Evolutionary conservation across 2,888 invertebrate species (phyloP).

Genomic region (Tanypteryx hageni): DNA sequence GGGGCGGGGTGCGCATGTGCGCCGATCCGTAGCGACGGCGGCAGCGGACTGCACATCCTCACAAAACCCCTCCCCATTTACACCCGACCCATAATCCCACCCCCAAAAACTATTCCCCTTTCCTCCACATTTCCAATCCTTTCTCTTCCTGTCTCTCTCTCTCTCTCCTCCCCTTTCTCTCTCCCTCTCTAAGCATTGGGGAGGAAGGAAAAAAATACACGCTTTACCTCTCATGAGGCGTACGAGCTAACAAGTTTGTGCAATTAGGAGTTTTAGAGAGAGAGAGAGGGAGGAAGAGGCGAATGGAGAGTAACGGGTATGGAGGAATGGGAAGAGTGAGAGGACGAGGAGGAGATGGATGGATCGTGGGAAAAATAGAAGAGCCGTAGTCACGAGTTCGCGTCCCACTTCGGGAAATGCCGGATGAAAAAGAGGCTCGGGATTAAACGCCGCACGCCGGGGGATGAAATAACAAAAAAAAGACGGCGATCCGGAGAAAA

Average conservation of each 20-base stretch:
- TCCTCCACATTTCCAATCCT: conserved; percentile 47
- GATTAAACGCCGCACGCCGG: conserved; percentile 17
- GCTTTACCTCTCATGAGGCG: conserved; percentile 69
- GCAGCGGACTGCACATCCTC: conserved; percentile 57
- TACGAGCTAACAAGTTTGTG: conserved; percentile 69
- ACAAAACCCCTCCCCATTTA: conserved; percentile 28
- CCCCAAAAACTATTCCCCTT: conserved; percentile 14
- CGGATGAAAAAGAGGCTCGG: conserved; percentile 7
- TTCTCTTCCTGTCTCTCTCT: conserved; percentile 51
- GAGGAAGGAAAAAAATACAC: conserved; percentile 66
- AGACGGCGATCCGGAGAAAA: not conserved
- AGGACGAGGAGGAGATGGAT: not conserved
- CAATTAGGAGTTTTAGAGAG: conserved; percentile 67
- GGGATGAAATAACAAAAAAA: not conserved
- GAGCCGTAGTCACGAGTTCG: not conserved
- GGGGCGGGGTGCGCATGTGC: conserved; percentile 45
- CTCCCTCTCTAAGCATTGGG: conserved; percentile 47
- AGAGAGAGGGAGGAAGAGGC: not conserved
- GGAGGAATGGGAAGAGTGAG: not conserved
- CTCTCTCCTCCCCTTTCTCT: conserved; percentile 21
- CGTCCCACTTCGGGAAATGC: conserved; percentile 19
- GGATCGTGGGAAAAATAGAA: conserved; percentile 55
- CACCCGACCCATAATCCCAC: not conserved
- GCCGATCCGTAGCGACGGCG: conserved; percentile 40
- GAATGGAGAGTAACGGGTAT: not conserved